Conservation (phyloP, 1,140 invertebrate genomes). For the Spodoptera frugiperda region DNA sequence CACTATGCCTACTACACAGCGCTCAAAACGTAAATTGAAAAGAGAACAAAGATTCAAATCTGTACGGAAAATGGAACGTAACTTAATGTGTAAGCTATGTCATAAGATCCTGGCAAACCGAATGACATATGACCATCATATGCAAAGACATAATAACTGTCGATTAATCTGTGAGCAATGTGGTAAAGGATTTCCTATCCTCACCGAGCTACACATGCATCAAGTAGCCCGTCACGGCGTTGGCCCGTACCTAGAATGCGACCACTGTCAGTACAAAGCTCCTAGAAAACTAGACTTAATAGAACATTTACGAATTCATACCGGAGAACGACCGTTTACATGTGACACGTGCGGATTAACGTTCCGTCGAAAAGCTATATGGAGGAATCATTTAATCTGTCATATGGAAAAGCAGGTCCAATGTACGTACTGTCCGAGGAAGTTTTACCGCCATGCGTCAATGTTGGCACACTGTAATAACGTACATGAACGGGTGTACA, state of each 20-base stretch:
- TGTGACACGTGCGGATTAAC: constrained; percentile 79
- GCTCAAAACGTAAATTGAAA: constrained; percentile 35
- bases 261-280: constrained; percentile 73
- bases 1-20: neutral
- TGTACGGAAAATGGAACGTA: constrained; percentile 37
- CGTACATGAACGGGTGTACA: constrained; percentile 72
- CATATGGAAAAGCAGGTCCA: constrained; percentile 74
- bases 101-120: constrained; percentile 68
- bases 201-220: constrained; percentile 65
- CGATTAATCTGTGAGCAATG: constrained; percentile 76
- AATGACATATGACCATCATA: constrained; percentile 71
- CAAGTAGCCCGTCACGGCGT: constrained; percentile 66
- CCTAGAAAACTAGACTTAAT: constrained; percentile 66
- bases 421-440: constrained; percentile 71
- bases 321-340: constrained; percentile 75
- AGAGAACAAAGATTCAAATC: constrained; percentile 44
- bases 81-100: constrained; percentile 67
- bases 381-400: constrained; percentile 72
- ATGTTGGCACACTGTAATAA: constrained; percentile 75
- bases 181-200: constrained; percentile 70
- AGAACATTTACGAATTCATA: constrained; percentile 75
- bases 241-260: constrained; percentile 68
- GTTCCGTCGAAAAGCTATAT: constrained; percentile 72
- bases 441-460: constrained; percentile 64
- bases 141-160: constrained; percentile 74